Conservation (phyloP, 2,888 invertebrate species). For the Parasteatoda lunata region DNA sequence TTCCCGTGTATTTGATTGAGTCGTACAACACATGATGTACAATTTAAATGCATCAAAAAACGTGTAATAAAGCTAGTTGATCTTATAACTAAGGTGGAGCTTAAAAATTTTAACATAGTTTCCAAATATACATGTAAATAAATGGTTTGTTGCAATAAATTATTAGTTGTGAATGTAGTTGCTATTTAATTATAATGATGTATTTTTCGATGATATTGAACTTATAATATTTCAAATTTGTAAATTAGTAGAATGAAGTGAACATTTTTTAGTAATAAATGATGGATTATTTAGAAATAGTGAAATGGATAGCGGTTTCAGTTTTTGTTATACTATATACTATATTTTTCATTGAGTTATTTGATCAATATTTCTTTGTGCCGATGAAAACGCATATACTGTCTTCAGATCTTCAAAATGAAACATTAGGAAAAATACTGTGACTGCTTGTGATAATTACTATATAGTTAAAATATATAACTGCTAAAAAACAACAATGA, state of each 20-base stretch:
- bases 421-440: no score
- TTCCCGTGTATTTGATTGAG: no score
- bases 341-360: constrained; percentile 57
- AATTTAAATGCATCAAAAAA: no score
- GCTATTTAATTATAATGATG: neutral
- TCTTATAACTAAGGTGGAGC: no score
- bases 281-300: constrained; percentile 51
- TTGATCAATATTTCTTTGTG: constrained; percentile 47
- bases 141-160: neutral
- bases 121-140: no score
- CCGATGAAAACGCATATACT: constrained; percentile 21
- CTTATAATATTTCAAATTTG: neutral
- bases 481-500: no score
- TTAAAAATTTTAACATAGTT: no score
- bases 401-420: no score
- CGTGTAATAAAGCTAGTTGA: no score
- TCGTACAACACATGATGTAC: no score
- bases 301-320: constrained; percentile 38
- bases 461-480: no score
- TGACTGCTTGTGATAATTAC: no score
- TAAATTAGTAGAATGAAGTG: neutral
- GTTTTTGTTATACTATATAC: constrained; percentile 54
- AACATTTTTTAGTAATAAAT: neutral
- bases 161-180: neutral
- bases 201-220: neutral